Percentiles rank a stretch among this genome's conserved stretches.
Evolutionary conservation across 35 echinoderm and acorn worm genomes (phyloP).

Genomic region (Diadema setosum): DNA sequence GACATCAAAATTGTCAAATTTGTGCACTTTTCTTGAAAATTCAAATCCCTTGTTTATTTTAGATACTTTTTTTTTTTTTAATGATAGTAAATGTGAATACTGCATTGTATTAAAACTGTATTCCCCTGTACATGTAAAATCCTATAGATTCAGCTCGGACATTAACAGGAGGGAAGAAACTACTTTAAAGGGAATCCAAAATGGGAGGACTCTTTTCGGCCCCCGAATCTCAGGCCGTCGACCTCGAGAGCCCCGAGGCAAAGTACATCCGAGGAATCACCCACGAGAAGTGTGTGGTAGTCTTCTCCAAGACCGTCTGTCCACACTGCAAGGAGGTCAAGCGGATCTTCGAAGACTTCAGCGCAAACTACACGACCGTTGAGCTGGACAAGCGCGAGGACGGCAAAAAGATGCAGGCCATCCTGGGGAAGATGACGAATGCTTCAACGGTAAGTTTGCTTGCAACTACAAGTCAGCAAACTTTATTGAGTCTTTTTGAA

Average conservation of each 20-base stretch:
- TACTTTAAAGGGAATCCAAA: no score
- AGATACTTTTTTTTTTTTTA: no score
- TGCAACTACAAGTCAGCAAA: not conserved
- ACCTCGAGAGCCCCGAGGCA: slow-evolving; percentile 53
- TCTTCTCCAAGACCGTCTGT: slow-evolving; percentile 89
- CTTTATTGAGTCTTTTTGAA: no score
- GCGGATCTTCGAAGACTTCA: slow-evolving; percentile 50
- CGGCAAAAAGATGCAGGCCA: slow-evolving; percentile 55
- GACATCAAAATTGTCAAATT: no score
- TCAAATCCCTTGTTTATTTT: no score
- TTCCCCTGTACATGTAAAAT: no score
- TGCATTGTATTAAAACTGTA: no score
- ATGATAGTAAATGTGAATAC: no score
- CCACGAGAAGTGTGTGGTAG: slow-evolving; percentile 85
- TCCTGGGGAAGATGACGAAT: slow-evolving; percentile 72
- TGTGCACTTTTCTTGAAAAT: no score
- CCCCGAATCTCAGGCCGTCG: not conserved
- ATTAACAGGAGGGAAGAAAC: no score
- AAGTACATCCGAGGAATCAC: slow-evolving; percentile 58
- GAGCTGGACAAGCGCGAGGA: slow-evolving; percentile 76
- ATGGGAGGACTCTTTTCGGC: slow-evolving; percentile 23
- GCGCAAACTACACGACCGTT: slow-evolving; percentile 79
- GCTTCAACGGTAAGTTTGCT: slow-evolving; percentile 60
- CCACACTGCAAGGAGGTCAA: slow-evolving; percentile 76
- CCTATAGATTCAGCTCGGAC: no score